Conservation (phyloP, 2,797 vertebrate species). For the Bryconaethiops microstoma region DNA sequence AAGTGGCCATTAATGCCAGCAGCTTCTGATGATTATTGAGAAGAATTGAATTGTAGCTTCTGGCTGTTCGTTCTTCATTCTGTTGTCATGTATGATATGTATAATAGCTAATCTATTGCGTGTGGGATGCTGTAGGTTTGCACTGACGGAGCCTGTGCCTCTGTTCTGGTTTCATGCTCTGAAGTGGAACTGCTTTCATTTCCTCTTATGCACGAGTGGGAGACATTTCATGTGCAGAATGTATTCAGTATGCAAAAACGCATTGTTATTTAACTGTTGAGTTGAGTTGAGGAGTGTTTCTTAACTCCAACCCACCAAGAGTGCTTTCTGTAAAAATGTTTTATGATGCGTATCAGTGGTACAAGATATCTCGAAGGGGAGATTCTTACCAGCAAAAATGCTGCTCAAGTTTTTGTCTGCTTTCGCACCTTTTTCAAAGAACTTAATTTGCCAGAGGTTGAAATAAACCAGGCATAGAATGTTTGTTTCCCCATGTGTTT, state of each 20-base stretch:
- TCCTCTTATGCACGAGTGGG: conserved; percentile 17
- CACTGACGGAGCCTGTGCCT: background rate
- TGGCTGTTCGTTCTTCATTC: background rate
- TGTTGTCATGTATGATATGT: background rate
- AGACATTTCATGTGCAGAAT: conserved; percentile 11
- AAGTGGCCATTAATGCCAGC: background rate
- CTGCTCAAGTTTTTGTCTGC: background rate
- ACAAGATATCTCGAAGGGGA: background rate
- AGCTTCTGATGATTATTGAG: conserved; percentile 1
- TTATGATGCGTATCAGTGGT: background rate
- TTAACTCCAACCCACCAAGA: background rate
- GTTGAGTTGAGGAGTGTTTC: background rate
- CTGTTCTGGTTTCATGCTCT: conserved; percentile 5
- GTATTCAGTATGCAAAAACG: background rate
- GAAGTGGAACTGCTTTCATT: conserved; percentile 30
- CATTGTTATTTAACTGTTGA: background rate
- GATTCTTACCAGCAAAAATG: background rate
- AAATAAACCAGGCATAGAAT: background rate
- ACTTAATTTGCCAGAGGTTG: background rate
- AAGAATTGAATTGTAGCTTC: background rate
- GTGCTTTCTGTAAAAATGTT: background rate
- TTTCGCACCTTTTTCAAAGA: background rate
- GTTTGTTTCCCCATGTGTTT: background rate
- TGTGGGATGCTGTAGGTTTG: background rate
- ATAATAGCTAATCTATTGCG: background rate